Evolutionary conservation across 2,888 invertebrate genomes (phyloP).

Genomic region (Eubasilissa splendida): DNA sequence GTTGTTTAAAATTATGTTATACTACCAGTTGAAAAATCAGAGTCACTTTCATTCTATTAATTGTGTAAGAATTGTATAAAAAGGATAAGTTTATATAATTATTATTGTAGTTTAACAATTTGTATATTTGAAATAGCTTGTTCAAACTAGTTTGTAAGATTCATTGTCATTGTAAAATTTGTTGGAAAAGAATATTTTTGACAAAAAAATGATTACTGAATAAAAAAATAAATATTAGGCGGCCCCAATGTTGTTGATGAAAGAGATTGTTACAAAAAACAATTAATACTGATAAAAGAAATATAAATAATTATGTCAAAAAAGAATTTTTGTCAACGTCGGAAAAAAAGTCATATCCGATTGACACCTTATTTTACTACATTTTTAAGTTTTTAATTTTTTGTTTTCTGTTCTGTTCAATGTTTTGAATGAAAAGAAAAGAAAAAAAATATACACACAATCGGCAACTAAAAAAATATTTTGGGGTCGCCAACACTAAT

Average conservation of each 20-base stretch:
- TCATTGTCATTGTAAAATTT: constrained; percentile 26
- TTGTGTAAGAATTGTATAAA: constrained; percentile 15
- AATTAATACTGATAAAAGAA: constrained; percentile 50
- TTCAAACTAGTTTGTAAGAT: constrained; percentile 29
- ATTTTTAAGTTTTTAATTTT: constrained; percentile 48
- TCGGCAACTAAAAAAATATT: constrained; percentile 53
- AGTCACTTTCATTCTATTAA: constrained; percentile 6
- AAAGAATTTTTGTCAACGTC: constrained; percentile 46
- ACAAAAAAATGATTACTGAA: constrained; percentile 45
- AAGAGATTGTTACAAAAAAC: constrained; percentile 51
- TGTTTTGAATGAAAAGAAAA: constrained; percentile 48
- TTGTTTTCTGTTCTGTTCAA: constrained; percentile 55
- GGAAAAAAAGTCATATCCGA: constrained; percentile 50
- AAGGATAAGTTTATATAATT: constrained; percentile 7
- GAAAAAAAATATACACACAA: constrained; percentile 34
- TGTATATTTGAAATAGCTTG: constrained; percentile 39
- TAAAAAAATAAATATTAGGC: constrained; percentile 44
- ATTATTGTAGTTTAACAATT: not conserved
- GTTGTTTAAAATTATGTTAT: not conserved
- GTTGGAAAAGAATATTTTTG: constrained; percentile 51
- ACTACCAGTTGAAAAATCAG: constrained; percentile 3
- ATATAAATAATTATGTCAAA: constrained; percentile 42
- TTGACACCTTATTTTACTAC: constrained; percentile 32
- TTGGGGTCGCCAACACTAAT: constrained; percentile 48
- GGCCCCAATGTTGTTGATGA: constrained; percentile 47